phyloP scores from a whole-genome alignment of 2,888 invertebrate genomes.

The Nipponacmea schrenckii region DNA sequence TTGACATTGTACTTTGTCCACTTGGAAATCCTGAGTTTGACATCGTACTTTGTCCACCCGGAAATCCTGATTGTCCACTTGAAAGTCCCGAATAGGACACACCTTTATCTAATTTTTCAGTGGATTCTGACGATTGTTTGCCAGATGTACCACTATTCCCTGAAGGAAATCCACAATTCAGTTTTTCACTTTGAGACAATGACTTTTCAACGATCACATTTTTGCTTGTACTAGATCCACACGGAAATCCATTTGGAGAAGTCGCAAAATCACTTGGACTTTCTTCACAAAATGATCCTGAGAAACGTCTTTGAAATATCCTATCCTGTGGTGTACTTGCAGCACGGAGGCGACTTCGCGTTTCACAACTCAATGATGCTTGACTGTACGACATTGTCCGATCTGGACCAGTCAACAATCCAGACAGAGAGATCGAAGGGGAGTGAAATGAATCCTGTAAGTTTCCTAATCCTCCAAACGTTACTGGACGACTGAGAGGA shows the following conservation, averaged over 20 bases:
- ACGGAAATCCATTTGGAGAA: background rate
- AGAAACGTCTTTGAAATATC: background rate
- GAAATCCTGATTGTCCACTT: constrained; percentile 4
- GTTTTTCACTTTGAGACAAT: background rate
- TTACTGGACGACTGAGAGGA: constrained; percentile 21
- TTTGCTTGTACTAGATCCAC: background rate
- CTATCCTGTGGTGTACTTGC: background rate
- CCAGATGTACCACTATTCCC: background rate
- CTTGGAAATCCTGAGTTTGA: background rate
- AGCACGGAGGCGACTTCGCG: background rate
- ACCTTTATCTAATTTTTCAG: no score
- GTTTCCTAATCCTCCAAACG: background rate
- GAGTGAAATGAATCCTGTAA: background rate
- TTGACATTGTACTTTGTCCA: background rate
- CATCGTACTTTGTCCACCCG: constrained; percentile 5
- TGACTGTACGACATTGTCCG: background rate
- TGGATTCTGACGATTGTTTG: background rate
- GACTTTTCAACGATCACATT: background rate
- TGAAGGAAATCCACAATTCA: constrained; percentile 1
- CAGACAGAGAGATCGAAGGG: background rate
- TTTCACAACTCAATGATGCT: background rate
- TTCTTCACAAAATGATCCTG: background rate
- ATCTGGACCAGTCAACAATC: background rate
- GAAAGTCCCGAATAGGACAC: no score
- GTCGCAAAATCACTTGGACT: constrained; percentile 2